Percentiles rank a stretch among this genome's conserved stretches.
Conservation (phyloP, 2,888 invertebrate species). For the Unio delphinus region DNA sequence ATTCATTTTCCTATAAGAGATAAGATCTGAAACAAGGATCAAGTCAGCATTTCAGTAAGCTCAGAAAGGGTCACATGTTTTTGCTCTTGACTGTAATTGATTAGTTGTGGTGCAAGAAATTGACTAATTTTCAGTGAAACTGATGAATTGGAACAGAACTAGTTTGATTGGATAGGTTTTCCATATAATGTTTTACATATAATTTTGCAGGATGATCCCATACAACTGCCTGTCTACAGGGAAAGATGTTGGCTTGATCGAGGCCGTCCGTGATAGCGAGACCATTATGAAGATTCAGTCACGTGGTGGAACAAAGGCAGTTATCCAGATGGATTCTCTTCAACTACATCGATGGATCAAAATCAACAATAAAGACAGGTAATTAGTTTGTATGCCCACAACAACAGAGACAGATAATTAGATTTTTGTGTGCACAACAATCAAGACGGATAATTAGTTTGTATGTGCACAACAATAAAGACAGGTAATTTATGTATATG, state of each 20-base stretch:
- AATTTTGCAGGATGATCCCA: constrained; percentile 73
- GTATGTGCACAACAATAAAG: constrained; percentile 29
- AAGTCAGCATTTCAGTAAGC: too few relatives aligned
- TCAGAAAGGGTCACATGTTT: too few relatives aligned
- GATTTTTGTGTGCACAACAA: constrained; percentile 50
- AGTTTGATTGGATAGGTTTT: too few relatives aligned
- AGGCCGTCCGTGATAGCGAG: constrained; percentile 75
- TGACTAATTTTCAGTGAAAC: too few relatives aligned
- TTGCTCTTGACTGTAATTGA: too few relatives aligned
- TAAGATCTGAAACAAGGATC: too few relatives aligned
- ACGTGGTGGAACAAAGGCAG: constrained; percentile 72
- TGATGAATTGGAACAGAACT: too few relatives aligned
- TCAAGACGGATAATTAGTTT: constrained; percentile 40
- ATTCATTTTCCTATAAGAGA: too few relatives aligned
- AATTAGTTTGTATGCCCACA: constrained; percentile 21
- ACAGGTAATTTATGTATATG: constrained; percentile 34
- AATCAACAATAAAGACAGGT: constrained; percentile 70
- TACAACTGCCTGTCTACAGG: constrained; percentile 77
- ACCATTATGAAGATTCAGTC: constrained; percentile 77
- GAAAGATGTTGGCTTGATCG: constrained; percentile 73
- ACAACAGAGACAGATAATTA: constrained; percentile 64
- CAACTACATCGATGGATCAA: constrained; percentile 75
- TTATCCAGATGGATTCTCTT: constrained; percentile 74
- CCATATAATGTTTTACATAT: too few relatives aligned
- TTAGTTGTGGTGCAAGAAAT: too few relatives aligned